Percentiles rank a stretch among this genome's conserved stretches.
These are phyloP conservation scores for Myanophis thanlyinensis DNA, from an alignment of 2,113 vertebrate genomes.

Conservation along the genomic window DNA sequence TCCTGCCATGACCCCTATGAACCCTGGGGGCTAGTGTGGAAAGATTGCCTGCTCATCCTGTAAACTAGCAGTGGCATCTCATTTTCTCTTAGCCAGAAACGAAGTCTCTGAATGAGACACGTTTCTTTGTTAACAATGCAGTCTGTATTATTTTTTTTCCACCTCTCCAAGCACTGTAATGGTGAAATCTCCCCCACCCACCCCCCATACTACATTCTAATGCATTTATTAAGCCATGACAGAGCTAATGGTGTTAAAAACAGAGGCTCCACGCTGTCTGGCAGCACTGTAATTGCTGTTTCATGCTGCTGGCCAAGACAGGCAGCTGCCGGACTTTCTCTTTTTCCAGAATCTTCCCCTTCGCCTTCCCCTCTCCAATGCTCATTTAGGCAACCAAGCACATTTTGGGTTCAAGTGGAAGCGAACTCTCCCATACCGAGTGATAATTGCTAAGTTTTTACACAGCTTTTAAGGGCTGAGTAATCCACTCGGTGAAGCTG, in stretches of 20 bases:
- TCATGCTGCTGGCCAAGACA: constrained; percentile 28
- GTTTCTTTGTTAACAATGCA: constrained; percentile 21
- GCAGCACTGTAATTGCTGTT: constrained; percentile 41
- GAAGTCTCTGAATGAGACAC: background rate
- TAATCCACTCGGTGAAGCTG: background rate
- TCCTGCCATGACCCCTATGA: background rate
- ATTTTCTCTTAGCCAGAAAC: constrained; percentile 1
- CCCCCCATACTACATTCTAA: background rate
- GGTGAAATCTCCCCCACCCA: constrained; percentile 2
- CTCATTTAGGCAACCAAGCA: background rate
- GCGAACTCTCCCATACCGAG: constrained; percentile 5
- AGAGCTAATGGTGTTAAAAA: constrained; percentile 57
- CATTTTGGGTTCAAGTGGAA: constrained; percentile 17
- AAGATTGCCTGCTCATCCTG: background rate
- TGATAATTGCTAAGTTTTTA: constrained; percentile 31
- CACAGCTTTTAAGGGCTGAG: background rate
- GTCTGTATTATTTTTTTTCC: background rate
- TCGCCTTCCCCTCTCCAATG: background rate
- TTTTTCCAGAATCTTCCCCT: constrained; percentile 28
- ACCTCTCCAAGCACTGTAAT: constrained; percentile 1
- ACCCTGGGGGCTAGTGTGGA: background rate
- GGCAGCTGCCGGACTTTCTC: constrained; percentile 12
- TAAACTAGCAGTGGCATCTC: background rate
- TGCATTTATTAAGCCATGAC: constrained; percentile 49
- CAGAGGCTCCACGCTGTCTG: constrained; percentile 54